Evolutionary conservation across 2,797 vertebrate genomes (phyloP).

Genomic region (Cossypha dichroa): DNA sequence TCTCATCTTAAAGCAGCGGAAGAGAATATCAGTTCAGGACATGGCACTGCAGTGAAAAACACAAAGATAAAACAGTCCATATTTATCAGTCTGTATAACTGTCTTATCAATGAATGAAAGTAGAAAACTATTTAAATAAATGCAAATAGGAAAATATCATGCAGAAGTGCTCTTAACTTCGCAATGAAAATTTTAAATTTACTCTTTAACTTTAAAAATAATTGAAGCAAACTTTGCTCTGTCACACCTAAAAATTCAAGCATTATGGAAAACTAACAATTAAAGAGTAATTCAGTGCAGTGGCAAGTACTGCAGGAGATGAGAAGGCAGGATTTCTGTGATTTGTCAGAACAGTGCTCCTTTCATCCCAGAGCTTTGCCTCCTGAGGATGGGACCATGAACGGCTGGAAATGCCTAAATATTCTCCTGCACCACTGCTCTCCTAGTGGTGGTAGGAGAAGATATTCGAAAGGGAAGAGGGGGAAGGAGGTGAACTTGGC

Average conservation of each 20-base stretch:
- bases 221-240: background rate
- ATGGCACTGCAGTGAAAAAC: background rate
- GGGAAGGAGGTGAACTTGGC: background rate
- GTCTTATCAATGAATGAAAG: background rate
- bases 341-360: background rate
- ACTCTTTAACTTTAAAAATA: background rate
- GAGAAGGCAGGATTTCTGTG: background rate
- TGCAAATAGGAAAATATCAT: background rate
- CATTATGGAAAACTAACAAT: background rate
- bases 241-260: background rate
- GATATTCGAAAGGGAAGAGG: background rate
- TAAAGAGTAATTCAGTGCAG: background rate
- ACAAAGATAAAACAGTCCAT: background rate
- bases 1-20: background rate
- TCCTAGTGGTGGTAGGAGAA: background rate
- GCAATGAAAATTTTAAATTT: background rate
- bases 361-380: background rate
- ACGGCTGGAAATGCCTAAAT: accelerated
- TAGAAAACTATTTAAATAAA: background rate
- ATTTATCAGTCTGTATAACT: background rate
- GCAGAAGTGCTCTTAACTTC: background rate
- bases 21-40: background rate
- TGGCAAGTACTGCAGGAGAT: background rate
- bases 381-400: background rate
- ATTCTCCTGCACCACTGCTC: accelerated